phyloP scores from a whole-genome alignment of 2,888 invertebrate species.

The Gymnocheta viridis region DNA sequence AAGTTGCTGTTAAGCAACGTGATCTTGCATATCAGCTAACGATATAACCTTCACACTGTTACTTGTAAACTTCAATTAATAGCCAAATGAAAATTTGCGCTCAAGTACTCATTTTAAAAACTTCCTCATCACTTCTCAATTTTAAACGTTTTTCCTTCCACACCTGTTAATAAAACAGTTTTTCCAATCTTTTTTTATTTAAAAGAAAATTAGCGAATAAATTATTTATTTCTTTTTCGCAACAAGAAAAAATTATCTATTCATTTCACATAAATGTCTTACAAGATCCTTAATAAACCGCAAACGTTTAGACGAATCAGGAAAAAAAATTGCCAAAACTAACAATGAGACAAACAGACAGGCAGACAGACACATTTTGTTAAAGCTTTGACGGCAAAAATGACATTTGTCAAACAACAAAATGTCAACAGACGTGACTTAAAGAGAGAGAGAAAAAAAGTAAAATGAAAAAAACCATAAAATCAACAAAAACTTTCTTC shows the following conservation, averaged over 20 bases:
- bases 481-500: constrained; percentile 52
- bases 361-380: constrained; percentile 52
- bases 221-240: constrained; percentile 12
- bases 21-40: too few species aligned
- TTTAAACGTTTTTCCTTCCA: constrained; percentile 36
- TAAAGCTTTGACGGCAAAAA: constrained; percentile 68
- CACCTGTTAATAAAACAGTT: constrained; percentile 48
- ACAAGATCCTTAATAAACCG: constrained; percentile 63
- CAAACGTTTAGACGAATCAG: constrained; percentile 47
- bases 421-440: constrained; percentile 69
- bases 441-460: too few species aligned
- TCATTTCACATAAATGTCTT: constrained; percentile 66
- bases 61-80: neutral
- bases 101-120: constrained; percentile 4
- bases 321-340: constrained; percentile 45
- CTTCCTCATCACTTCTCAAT: neutral
- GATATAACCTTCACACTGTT: neutral
- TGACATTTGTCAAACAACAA: constrained; percentile 70
- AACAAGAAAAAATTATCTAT: constrained; percentile 57
- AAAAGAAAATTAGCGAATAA: constrained; percentile 31
- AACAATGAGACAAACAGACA: constrained; percentile 16
- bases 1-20: too few species aligned
- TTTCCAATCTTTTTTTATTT: neutral
- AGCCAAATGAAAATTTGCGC: neutral
- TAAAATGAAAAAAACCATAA: constrained; percentile 1